Base-by-base conservation (phyloP, 2,888 invertebrate genomes). In the Tiphia femorata region DNA sequence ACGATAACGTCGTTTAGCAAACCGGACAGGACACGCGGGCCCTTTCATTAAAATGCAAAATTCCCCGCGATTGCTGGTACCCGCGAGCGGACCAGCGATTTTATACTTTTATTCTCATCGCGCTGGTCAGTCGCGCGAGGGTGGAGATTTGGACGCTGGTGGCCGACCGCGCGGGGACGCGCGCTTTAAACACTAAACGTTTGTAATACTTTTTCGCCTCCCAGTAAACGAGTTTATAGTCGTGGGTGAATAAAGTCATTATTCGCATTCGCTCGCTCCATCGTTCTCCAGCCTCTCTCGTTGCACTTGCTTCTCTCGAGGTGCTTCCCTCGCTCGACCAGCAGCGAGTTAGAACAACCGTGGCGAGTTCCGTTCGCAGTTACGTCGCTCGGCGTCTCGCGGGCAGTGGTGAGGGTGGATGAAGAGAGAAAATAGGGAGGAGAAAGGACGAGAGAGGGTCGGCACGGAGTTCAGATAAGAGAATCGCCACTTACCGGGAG, bases 401-500 rank as follows among this genome's bases (percentile, higher is more conserved):
- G 30, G 46, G 33, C 33, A 27, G 47, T n/a, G 41, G 14, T 21
- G 23, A 19, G 14, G 17, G 51, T 5, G 51, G 46, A 5, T 20
- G 47, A 37, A 17, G 53, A 17, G 17, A 17, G 35, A 35, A 17
- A 25, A 25, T 3, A 41, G 12, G 41, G 3, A 6, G 33, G 35
- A 16, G 20, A n/a, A 16, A 12, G 7, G 12, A 21, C 20, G 46
- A 30, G 16, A 47, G 35, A n/a, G 46, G 52, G 42, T 52, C 19
- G 48, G 38, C 17, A 46, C 47, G 40, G 20, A 40, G 35, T 20
- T 42, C 44, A 71, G 75, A 75, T 75, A 76, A 76, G 69, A 47
- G 69, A 76, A 73, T 76, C 69, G 66, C 70, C 68, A 66, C 64
- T 75, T 68, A 64, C 64, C 44, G 55, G 46, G 62, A 73, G 73